Conservation (phyloP, 2,797 vertebrate genomes). For the Mustela erminea region DNA sequence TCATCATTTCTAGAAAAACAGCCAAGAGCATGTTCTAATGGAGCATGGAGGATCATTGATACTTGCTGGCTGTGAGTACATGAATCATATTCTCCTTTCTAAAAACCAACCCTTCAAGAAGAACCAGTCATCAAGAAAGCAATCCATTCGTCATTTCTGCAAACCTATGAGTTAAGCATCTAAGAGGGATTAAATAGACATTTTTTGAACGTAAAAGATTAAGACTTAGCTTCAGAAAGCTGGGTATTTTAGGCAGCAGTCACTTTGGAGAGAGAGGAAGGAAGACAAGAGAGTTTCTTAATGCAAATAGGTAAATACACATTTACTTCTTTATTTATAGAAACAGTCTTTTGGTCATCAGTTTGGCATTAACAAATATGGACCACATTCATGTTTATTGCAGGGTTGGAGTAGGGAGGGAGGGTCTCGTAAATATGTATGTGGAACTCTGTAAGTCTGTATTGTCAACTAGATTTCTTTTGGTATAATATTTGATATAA, state of each 20-base stretch:
- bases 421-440: not conserved
- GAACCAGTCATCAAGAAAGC: not conserved
- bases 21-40: not conserved
- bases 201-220: conserved; percentile 29
- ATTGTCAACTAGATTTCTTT: conserved; percentile 60
- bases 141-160: not conserved
- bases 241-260: conserved; percentile 13
- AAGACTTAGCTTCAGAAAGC: conserved; percentile 35
- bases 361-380: conserved; percentile 34
- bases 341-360: conserved; percentile 35
- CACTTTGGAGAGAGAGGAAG: conserved; percentile 8
- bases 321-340: conserved; percentile 54
- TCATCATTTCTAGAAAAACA: not conserved
- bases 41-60: not conserved
- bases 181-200: not conserved
- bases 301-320: not conserved
- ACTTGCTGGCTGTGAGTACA: not conserved
- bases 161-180: not conserved
- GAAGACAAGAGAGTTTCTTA: conserved; percentile 43
- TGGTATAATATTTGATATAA: conserved; percentile 41
- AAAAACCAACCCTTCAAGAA: not conserved
- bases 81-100: not conserved
- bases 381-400: not conserved
- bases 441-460: conserved; percentile 41
- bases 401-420: not conserved